Evolutionary conservation across 2,888 invertebrate genomes (phyloP).

Genomic region (Sphaerolaimus hirsutus): DNA sequence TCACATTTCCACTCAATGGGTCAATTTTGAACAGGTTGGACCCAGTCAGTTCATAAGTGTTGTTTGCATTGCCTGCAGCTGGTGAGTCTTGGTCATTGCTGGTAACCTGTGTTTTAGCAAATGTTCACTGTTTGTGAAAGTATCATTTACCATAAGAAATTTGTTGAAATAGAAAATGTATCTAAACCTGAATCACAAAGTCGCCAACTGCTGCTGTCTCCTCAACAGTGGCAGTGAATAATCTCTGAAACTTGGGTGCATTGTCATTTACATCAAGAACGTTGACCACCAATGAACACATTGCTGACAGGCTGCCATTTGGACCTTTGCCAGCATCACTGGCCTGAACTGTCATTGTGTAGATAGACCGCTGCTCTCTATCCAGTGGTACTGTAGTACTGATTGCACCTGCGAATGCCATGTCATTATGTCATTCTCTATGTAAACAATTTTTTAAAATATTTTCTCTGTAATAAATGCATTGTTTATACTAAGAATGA

Average conservation of each 20-base stretch:
- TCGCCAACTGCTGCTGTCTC: conserved; percentile 58
- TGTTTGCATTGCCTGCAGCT: neutral
- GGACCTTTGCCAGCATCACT: conserved; percentile 36
- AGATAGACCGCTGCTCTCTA: conserved; percentile 66
- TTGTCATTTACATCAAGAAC: conserved; percentile 78
- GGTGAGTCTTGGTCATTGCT: conserved; percentile 40
- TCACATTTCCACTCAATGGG: conserved; percentile 41
- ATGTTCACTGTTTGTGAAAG: too few relatives aligned
- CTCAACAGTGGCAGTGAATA: conserved; percentile 41
- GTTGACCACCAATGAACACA: conserved; percentile 52
- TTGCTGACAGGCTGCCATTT: conserved; percentile 49
- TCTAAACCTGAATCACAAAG: conserved; percentile 47
- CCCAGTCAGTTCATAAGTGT: conserved; percentile 39
- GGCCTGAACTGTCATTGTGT: conserved; percentile 60
- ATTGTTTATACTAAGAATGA: too few relatives aligned
- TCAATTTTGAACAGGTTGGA: conserved; percentile 53
- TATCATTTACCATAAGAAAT: too few relatives aligned
- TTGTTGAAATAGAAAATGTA: too few relatives aligned
- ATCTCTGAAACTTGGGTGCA: conserved; percentile 44
- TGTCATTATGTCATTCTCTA: too few relatives aligned
- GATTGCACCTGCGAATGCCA: too few relatives aligned
- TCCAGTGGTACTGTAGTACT: too few relatives aligned
- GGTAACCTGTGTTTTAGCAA: conserved; percentile 33
- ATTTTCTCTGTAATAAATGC: too few relatives aligned
- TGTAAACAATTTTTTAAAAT: too few relatives aligned